Base-by-base conservation (phyloP, 2,113 vertebrate species). In the Mohoua ochrocephala region DNA sequence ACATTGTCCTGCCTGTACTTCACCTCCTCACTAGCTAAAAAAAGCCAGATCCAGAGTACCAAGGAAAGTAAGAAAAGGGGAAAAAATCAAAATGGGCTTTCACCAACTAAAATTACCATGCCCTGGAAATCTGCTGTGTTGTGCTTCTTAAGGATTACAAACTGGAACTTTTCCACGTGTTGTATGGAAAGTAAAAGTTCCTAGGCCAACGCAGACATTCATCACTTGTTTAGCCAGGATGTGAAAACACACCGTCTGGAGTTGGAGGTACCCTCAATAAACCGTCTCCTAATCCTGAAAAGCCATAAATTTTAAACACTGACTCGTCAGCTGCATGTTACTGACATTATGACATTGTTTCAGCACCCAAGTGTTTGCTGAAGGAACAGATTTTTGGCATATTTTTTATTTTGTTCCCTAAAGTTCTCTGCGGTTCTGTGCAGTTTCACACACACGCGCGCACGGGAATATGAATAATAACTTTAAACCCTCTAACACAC, bases 371-470 rank as follows among this genome's bases (percentile, higher is more conserved):
- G 11, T 7, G 21, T 61, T 31, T 60, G n/a, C 41, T 83, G 70
- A 59, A 82, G 14, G 13, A 75, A 83, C 4, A 59, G 39, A 37
- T 50, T 89, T 86, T 78, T 61, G 63, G 16, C 7, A 2, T 24
- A 13, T 30, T 59, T 31, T 44, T 75, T 16, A 33, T 54, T 78
- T 54, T 50, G 15, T 19, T 57, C 42, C 59, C n/a, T 59, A 0
- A 57, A 56, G 41, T 17, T 68, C 24, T 54, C n/a, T 22, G 15
- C 31, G 45, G 13, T 37, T 19, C 47, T 59, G 15, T n/a, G n/a
- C 30, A 33, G 27, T 30, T 67, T 45, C 42, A 27, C 30, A 26
- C 12, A 16, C 3, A 23, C 1, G 4, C 0, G 0, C 2, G 6
- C 18, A 10, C 1, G 4, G 16, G 11, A 75, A 42, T 37, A 67